Conservation (phyloP, 2,888 invertebrate genomes). For the Lithophane socia region DNA sequence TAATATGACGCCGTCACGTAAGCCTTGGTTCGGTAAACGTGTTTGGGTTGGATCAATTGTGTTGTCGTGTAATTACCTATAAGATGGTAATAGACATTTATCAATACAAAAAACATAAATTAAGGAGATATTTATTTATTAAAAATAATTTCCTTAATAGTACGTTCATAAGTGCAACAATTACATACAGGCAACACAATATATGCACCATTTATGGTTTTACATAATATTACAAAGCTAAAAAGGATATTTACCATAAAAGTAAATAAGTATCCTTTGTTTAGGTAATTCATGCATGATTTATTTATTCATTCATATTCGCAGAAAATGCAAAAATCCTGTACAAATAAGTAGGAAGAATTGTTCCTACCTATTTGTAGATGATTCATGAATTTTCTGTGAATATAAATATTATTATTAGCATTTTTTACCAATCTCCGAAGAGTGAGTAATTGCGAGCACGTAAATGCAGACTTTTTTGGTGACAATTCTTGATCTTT, state of each 20-base stretch:
- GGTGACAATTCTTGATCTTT: neutral
- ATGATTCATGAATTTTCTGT: slow-evolving; percentile 12
- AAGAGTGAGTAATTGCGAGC: neutral
- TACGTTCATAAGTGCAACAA: too few relatives aligned
- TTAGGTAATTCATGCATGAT: neutral
- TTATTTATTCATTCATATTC: neutral
- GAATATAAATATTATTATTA: slow-evolving; percentile 22
- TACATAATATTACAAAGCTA: too few relatives aligned
- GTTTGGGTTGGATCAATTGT: slow-evolving; percentile 23
- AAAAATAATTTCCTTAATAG: too few relatives aligned
- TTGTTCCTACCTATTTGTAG: neutral
- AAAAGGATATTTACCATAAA: too few relatives aligned
- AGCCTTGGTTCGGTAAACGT: slow-evolving; percentile 14
- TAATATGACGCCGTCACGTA: slow-evolving; percentile 32
- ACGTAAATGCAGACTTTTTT: neutral
- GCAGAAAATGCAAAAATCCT: neutral
- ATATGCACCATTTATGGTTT: too few relatives aligned
- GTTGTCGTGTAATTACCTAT: neutral
- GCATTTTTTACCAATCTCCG: neutral
- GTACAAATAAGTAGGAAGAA: neutral
- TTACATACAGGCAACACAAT: too few relatives aligned
- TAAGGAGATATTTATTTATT: neutral
- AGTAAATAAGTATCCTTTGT: neutral
- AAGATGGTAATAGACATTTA: neutral
- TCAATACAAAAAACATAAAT: neutral